These are phyloP conservation scores for Sinocyclocheilus grahami DNA, from an alignment of 2,113 vertebrate genomes.

Conservation along the genomic window DNA sequence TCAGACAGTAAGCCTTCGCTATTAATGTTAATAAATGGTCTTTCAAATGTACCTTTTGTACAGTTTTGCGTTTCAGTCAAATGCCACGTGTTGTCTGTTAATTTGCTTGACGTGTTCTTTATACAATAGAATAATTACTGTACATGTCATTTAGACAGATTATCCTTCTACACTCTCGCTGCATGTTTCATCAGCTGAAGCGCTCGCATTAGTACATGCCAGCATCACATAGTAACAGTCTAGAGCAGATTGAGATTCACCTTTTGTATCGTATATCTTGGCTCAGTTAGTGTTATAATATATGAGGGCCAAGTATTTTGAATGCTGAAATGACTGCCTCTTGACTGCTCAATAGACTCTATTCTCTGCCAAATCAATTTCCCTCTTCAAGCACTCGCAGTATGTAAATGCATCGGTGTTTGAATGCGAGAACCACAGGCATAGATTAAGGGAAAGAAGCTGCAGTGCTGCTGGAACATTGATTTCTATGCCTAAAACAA, in stretches of 20 bases:
- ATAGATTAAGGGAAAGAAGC: conserved; percentile 45
- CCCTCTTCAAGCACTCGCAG: conserved; percentile 39
- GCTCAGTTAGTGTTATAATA: conserved; percentile 32
- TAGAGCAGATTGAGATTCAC: conserved; percentile 29
- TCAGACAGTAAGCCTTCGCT: not conserved
- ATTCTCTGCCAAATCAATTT: conserved; percentile 49
- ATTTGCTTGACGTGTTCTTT: conserved; percentile 28
- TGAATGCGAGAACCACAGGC: conserved; percentile 44
- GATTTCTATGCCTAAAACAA: conserved; percentile 48
- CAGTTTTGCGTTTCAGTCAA: not conserved
- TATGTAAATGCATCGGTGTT: conserved; percentile 33
- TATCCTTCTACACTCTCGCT: conserved; percentile 10
- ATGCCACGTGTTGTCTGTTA: conserved; percentile 2
- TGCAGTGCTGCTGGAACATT: conserved; percentile 36
- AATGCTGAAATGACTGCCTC: conserved; percentile 48
- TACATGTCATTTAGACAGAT: conserved; percentile 25
- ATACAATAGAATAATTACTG: conserved; percentile 24
- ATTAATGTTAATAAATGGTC: conserved; percentile 14
- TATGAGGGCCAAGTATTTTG: conserved; percentile 41
- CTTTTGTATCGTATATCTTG: conserved; percentile 39
- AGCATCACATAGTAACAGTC: conserved; percentile 17
- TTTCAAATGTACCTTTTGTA: conserved; percentile 19
- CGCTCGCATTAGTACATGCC: not conserved
- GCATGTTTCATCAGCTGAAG: not conserved
- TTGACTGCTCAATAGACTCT: conserved; percentile 42